Evolutionary conservation across 2,888 invertebrate genomes (phyloP).

Genomic region (Mythimna impura): DNA sequence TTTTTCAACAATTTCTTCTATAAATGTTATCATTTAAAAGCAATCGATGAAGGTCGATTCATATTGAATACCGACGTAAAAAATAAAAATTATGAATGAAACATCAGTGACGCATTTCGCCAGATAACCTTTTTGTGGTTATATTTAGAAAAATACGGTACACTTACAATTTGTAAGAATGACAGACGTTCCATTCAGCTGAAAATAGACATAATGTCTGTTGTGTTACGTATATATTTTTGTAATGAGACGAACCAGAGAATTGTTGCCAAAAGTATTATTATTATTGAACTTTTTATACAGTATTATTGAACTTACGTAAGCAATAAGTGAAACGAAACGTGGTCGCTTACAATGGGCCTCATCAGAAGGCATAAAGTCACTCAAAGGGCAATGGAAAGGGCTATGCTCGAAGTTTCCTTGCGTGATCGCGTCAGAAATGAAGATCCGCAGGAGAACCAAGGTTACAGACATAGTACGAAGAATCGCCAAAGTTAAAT

Average conservation of each 20-base stretch:
- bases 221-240: background rate
- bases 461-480: too few relatives aligned
- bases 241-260: slow-evolving; percentile 2
- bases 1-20: background rate
- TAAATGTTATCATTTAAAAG: background rate
- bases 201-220: slow-evolving; percentile 17
- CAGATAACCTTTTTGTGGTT: slow-evolving; percentile 39
- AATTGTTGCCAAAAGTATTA: background rate
- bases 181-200: slow-evolving; percentile 10
- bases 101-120: background rate
- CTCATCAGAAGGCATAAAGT: too few relatives aligned
- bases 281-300: background rate
- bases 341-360: too few relatives aligned
- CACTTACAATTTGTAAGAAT: slow-evolving; percentile 12
- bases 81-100: slow-evolving; percentile 8
- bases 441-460: too few relatives aligned
- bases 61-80: background rate
- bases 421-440: too few relatives aligned
- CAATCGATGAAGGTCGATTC: background rate
- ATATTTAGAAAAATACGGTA: slow-evolving; percentile 27
- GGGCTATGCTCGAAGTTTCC: too few relatives aligned
- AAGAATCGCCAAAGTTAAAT: too few relatives aligned
- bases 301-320: background rate
- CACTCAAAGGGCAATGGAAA: too few relatives aligned
- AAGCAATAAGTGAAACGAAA: background rate